Base-by-base conservation (phyloP, 2,113 vertebrate genomes). In the Clarias magur region DNA sequence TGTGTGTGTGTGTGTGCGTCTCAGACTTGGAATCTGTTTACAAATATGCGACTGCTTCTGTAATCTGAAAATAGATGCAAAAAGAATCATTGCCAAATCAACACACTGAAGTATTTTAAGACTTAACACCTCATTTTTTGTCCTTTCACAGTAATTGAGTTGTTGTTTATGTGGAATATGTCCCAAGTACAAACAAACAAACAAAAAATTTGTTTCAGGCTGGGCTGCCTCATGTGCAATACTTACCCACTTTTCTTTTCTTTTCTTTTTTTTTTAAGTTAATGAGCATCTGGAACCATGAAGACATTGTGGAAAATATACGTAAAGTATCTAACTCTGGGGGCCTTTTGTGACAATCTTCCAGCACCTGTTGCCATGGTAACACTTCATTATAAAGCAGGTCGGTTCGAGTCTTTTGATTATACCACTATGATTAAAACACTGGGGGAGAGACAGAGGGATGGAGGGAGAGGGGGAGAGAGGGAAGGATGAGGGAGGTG, bases 311-410 rank as follows among this genome's bases (percentile, higher is more conserved):
- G 83, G 83, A 12, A 73, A 82, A 85, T 89, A 83, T 80, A 82
- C 42, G 87, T 83, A 90, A 81, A 89, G 85, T 23, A 87, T 83
- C 60, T 76, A 79, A 85, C 68, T 88, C 89, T 87, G 78, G 75
- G 87, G 89, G 88, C 60, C 23, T 13, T 85, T 63, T 88, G 62
- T 67, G 48, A 68, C 56, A 72, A 63, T 89, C 83, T 60, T 54
- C 27, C 91, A 86, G 87, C 83, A 91, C 84, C 86, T 53, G 94
- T 96, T 95, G 93, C 93, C 92, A 94, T 94, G 90, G 94, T 91
- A 94, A 95, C 94, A 65, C 88, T 89, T 94, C 94, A 94, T 95
- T 95, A 95, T 86, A 86, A 93, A 91, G 90, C 91, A 88, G 78
- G 54, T 82, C 9, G 62, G 90, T 93, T 94, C 85, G 88, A 89